Evolutionary conservation across 2,888 invertebrate genomes (phyloP).

Genomic region (Nesidiocoris tenuis): DNA sequence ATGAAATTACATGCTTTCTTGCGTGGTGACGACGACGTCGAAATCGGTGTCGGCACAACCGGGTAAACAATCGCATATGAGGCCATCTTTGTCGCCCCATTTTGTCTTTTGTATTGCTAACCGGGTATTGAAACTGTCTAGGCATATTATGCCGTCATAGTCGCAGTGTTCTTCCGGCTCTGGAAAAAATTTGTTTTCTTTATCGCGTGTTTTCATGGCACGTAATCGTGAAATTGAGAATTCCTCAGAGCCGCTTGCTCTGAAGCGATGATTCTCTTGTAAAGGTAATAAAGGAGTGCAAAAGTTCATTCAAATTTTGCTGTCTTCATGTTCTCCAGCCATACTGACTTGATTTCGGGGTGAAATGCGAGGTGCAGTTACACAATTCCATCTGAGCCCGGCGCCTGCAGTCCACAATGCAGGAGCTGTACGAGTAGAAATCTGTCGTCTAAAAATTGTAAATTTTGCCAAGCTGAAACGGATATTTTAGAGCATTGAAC

Average conservation of each 20-base stretch:
- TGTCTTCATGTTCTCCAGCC: no score
- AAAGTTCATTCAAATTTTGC: no score
- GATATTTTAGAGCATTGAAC: no score
- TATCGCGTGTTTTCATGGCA: no score
- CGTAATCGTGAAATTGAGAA: no score
- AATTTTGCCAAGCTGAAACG: no score
- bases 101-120: slow-evolving; percentile 66
- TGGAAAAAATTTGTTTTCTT: neutral
- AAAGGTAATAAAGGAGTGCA: no score
- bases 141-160: slow-evolving; percentile 65
- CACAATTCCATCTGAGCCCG: slow-evolving; percentile 63
- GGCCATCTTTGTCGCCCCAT: slow-evolving; percentile 64
- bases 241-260: no score
- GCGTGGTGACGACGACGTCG: slow-evolving; percentile 59
- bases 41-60: slow-evolving; percentile 72
- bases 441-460: slow-evolving; percentile 58
- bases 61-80: slow-evolving; percentile 68
- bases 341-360: slow-evolving; percentile 62
- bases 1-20: slow-evolving; percentile 16
- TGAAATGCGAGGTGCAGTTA: slow-evolving; percentile 69
- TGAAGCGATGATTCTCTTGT: no score
- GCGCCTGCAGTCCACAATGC: slow-evolving; percentile 69
- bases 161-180: slow-evolving; percentile 60
- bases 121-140: slow-evolving; percentile 62
- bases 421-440: slow-evolving; percentile 71